Base-by-base conservation (phyloP, 2,797 vertebrate species). In the Acanthurus leucopareius region DNA sequence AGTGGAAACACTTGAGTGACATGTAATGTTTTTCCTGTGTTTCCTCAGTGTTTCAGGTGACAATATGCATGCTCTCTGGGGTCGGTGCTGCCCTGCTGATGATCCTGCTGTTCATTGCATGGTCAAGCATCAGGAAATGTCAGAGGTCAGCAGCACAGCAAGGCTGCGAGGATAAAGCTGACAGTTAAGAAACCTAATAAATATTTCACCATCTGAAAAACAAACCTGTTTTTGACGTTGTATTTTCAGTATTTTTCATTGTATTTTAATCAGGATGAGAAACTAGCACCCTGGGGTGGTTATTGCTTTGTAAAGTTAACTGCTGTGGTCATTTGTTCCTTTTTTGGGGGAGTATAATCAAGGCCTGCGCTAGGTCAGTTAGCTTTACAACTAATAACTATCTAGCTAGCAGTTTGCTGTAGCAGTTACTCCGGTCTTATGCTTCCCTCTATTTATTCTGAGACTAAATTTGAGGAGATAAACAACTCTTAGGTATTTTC, bases 61-160 rank as follows among this genome's bases (percentile, higher is more conserved):
- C 64, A 0, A 10, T 83, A 51, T 90, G 69, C 3, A 3, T 93
- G 0, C 94, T 97, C 75, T 70, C 86, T 91, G 93, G 95, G 3
- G 95, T 96, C 4, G 91, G 83, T 86, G 86, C 90, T 86, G 57
- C 92, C 88, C 83, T 97, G 51, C 10, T 86, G 3, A 0, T 88
- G 32, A 7, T 91, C 58, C 69, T 90, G 73, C 3, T 85, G 19
- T n/a, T 79, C 3, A 45, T 22, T 0, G 32, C 51, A 0, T 53
- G 69, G 54, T 72, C 53, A 1, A 64, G 9, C 49, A 58, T 73
- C 65, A 82, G 64, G 40, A 88, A 56, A 54, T 11, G 52, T 53
- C 73, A n/a, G 45, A 83, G 72, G 57, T 40, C 4, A 3, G 25
- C 66, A 14, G 40, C 14, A 14, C 70, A 79, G 25, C 16, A 19